These are phyloP conservation scores for Drosophila gaucha DNA, from an alignment of 2,888 invertebrate genomes.

Conservation along the genomic window DNA sequence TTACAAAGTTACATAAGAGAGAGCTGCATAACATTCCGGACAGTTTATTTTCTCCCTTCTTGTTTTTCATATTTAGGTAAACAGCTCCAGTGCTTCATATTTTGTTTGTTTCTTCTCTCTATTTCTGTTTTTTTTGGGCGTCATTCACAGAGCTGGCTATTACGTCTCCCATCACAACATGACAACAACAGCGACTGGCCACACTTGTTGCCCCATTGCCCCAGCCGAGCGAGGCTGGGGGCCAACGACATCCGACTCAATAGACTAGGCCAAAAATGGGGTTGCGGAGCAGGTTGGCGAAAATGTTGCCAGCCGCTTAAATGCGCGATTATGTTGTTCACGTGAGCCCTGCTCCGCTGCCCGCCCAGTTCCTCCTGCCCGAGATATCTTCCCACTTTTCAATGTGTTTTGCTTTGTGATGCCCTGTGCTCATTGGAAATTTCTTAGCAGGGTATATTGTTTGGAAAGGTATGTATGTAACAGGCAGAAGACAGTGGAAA, in stretches of 20 bases:
- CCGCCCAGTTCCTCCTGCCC: neutral
- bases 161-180: conserved; percentile 17
- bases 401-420: conserved; percentile 33
- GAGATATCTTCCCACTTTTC: conserved; percentile 16
- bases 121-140: conserved; percentile 28
- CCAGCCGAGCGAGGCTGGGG: conserved; percentile 12
- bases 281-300: neutral
- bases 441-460: neutral
- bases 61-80: conserved; percentile 37
- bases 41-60: conserved; percentile 21
- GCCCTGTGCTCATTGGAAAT: neutral
- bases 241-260: conserved; percentile 10
- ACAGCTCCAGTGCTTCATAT: conserved; percentile 24
- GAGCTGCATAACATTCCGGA: conserved; percentile 5
- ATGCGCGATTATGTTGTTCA: conserved; percentile 64
- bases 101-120: conserved; percentile 5
- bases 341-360: conserved; percentile 31
- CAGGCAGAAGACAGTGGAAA: neutral
- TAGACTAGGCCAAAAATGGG: neutral
- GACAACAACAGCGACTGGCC: conserved; percentile 36
- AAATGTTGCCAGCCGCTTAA: conserved; percentile 59
- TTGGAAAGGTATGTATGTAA: neutral
- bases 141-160: conserved; percentile 37
- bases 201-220: conserved; percentile 61
- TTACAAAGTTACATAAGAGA: conserved; percentile 18